Conservation (phyloP, 2,797 vertebrate species). For the Tenualosa thibaudeaui region DNA sequence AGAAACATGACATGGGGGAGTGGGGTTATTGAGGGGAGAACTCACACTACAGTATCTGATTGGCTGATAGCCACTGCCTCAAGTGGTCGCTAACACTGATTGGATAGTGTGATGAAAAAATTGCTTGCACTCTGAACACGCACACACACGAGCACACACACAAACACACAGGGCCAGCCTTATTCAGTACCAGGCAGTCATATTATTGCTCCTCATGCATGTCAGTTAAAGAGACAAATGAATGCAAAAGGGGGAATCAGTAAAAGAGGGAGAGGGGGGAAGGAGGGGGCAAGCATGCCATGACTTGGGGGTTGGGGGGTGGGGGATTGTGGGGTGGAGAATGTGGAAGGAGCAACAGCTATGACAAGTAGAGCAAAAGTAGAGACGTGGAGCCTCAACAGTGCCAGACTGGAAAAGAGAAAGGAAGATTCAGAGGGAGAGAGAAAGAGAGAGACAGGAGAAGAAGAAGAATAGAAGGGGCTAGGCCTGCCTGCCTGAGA, state of each 20-base stretch:
- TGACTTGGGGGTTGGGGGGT: slow-evolving; percentile 31
- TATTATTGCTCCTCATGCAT: slow-evolving; percentile 63
- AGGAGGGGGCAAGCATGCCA: slow-evolving; percentile 22
- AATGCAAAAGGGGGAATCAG: slow-evolving; percentile 3
- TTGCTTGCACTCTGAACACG: slow-evolving; percentile 10
- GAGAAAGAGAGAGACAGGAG: neutral
- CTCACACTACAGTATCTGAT: slow-evolving; percentile 44
- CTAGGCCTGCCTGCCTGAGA: no score
- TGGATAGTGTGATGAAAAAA: slow-evolving; percentile 39
- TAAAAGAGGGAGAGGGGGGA: slow-evolving; percentile 16
- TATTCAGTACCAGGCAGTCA: slow-evolving; percentile 67
- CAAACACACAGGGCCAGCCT: slow-evolving; percentile 50
- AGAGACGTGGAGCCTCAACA: neutral
- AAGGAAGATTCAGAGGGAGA: slow-evolving; percentile 27
- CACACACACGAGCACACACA: neutral
- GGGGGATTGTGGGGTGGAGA: slow-evolving; percentile 56
- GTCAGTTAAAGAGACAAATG: slow-evolving; percentile 16
- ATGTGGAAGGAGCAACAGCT: slow-evolving; percentile 49
- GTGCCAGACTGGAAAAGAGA: neutral
- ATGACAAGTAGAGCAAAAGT: neutral
- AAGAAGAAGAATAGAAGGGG: neutral
- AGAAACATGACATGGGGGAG: neutral
- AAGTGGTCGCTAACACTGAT: slow-evolving; percentile 26
- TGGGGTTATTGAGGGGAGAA: slow-evolving; percentile 21
- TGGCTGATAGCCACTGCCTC: slow-evolving; percentile 40